A percentile compares a stretch with the other conserved stretches of the same genome.
Evolutionary conservation across 2,797 vertebrate species (phyloP).

Genomic region (Melanotaenia pygmaea): DNA sequence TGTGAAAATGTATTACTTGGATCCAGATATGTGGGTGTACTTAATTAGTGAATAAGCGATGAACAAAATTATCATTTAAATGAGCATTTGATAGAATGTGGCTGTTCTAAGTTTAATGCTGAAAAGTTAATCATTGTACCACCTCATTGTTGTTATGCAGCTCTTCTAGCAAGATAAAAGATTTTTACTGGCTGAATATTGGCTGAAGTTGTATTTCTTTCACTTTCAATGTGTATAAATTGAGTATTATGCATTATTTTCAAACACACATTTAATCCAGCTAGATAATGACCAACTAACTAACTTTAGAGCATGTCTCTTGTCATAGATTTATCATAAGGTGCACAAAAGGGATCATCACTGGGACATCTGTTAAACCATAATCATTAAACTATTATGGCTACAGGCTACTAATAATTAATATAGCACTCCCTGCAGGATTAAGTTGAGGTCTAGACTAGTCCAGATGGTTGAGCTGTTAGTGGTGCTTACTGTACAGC

Average conservation of each 20-base stretch:
- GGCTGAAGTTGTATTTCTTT: background rate
- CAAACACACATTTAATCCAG: background rate
- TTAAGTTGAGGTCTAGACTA: conserved; percentile 37
- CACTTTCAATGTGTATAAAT: background rate
- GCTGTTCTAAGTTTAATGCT: background rate
- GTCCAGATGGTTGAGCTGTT: conserved; percentile 61
- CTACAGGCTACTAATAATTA: conserved; percentile 54
- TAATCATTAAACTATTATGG: conserved; percentile 38
- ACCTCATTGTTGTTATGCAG: background rate
- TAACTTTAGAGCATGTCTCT: background rate
- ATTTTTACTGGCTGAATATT: background rate
- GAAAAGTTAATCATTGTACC: background rate
- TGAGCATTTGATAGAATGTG: background rate
- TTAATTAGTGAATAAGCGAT: background rate
- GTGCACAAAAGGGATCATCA: conserved; percentile 21
- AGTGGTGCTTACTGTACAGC: conserved; percentile 12
- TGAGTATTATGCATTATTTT: background rate
- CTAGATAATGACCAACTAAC: background rate
- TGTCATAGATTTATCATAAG: background rate
- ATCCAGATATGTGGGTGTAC: background rate
- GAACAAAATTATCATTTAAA: background rate
- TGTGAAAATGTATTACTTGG: background rate
- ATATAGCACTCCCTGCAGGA: conserved; percentile 35
- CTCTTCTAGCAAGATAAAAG: background rate
- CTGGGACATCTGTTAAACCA: background rate